Evolutionary conservation across 2,797 vertebrate genomes (phyloP), one percentile per base, ranked within the genome.

Genomic region (Aulostomus chinensis): DNA sequence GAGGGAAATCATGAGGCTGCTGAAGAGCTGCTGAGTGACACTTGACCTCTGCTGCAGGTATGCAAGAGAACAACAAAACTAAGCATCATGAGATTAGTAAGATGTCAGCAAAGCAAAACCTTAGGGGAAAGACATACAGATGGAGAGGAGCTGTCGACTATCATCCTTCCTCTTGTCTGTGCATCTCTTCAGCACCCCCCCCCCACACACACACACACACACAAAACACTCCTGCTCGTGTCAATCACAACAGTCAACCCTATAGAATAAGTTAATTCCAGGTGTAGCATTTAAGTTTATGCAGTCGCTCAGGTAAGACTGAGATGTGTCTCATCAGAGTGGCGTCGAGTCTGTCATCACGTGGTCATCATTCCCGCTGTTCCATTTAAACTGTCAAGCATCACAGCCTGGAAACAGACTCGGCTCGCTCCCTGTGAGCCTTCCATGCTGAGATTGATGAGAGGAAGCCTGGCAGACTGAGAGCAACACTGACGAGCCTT

Each of bases 331-430:
- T 52, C 6, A 22, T 14, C 36, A 17, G 11, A 8, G 9, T 16
- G 39, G 42, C 69, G 52, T 35, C 11, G 42, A 51, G 57, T 74
- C 69, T 64, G 62, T 84, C 69, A 61, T 45, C 16, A 32, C 66
- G 57, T 77, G 72, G 76, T 79, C 80, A 62, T 77, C 37, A 32
- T 28, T 78, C 58, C 80, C 61, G 66, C 78, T 63, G 80, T 73
- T 86, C 78, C 65, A 75, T 88, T 78, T 78, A 64, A 71, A 78
- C 70, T 86, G 80, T 84, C 80, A 86, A 60, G 68, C 73, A 39
- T 73, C 66, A 51, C 55, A 35, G 66, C 32, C 63, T 80, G 74
- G 33, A 55, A 82, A 68, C 51, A 40, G 69, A 56, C 69, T 58
- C 76, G 80, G 81, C 83, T 83, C 75, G 83, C 66, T 80, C 68